Conservation (phyloP, 2,113 vertebrate genomes). For the Columba livia region DNA sequence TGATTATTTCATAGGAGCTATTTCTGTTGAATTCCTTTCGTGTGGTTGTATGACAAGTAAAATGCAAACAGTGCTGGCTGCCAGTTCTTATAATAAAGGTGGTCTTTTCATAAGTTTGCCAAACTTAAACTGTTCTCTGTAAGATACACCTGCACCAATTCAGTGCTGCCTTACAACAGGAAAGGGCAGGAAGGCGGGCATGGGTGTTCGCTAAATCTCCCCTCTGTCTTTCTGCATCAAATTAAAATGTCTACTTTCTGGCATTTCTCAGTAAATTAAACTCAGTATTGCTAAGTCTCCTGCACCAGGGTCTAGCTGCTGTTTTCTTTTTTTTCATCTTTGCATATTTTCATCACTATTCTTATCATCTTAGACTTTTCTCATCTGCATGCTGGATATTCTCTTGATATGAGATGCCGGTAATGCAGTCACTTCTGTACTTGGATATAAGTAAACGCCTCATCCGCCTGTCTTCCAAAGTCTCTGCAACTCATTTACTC, state of each 20-base stretch:
- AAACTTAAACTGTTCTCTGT: background rate
- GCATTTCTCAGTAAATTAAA: background rate
- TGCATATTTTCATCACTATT: background rate
- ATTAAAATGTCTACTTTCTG: background rate
- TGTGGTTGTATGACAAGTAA: background rate
- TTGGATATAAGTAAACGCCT: background rate
- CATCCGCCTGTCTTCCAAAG: background rate
- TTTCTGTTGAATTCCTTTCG: background rate
- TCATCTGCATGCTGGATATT: background rate
- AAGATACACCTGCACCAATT: background rate
- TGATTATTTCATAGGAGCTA: background rate
- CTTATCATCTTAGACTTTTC: background rate
- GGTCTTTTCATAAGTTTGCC: background rate
- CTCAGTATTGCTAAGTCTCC: background rate
- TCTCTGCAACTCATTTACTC: background rate
- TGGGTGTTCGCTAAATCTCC: background rate
- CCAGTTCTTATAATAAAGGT: background rate
- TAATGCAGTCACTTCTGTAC: background rate
- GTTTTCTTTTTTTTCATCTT: background rate
- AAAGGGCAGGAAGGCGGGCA: background rate
- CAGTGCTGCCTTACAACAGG: background rate
- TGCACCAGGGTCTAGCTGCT: background rate
- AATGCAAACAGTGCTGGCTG: background rate
- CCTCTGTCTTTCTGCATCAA: background rate
- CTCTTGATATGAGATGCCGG: background rate